A percentile compares a stretch with the other conserved stretches of the same genome.
phyloP scores from a whole-genome alignment of 2,888 invertebrate species.

The Eupeodes latifasciatus region DNA sequence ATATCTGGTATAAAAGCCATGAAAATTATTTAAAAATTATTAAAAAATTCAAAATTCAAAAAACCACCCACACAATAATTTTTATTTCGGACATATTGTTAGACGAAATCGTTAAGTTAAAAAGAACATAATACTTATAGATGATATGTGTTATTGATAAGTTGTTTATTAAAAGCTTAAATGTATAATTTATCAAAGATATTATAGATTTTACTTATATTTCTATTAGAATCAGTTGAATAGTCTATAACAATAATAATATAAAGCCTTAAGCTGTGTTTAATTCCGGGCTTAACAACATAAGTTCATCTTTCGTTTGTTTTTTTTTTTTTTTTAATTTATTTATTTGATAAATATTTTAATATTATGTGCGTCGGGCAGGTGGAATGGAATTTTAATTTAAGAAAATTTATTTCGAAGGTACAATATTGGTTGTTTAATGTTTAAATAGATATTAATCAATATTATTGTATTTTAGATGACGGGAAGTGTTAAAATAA shows the following conservation, averaged over 20 bases:
- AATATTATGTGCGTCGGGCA: background rate
- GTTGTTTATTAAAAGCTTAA: background rate
- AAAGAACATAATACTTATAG: background rate
- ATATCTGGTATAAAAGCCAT: background rate
- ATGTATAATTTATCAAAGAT: slow-evolving; percentile 16
- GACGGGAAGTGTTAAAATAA: slow-evolving; percentile 30
- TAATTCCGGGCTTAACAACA: slow-evolving; percentile 51
- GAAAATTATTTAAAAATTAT: background rate
- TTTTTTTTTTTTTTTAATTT: slow-evolving; percentile 9
- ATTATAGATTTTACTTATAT: slow-evolving; percentile 4
- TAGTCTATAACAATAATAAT: slow-evolving; percentile 10
- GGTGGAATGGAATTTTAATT: slow-evolving; percentile 26
- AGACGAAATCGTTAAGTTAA: slow-evolving; percentile 10
- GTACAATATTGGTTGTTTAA: background rate
- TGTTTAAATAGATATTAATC: background rate
- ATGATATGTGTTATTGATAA: slow-evolving; percentile 6
- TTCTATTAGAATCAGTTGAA: background rate
- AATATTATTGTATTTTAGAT: background rate
- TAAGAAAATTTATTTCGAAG: no score
- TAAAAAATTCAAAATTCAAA: background rate
- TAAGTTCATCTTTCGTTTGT: slow-evolving; percentile 16
- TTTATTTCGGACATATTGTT: background rate
- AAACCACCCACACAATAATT: slow-evolving; percentile 13
- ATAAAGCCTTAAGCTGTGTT: slow-evolving; percentile 52
- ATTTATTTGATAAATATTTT: slow-evolving; percentile 30